Percentiles rank a stretch among this genome's conserved stretches.
phyloP scores from a whole-genome alignment of 1,140 invertebrate species.

The Pachyrhynchus sulphureomaculatus region DNA sequence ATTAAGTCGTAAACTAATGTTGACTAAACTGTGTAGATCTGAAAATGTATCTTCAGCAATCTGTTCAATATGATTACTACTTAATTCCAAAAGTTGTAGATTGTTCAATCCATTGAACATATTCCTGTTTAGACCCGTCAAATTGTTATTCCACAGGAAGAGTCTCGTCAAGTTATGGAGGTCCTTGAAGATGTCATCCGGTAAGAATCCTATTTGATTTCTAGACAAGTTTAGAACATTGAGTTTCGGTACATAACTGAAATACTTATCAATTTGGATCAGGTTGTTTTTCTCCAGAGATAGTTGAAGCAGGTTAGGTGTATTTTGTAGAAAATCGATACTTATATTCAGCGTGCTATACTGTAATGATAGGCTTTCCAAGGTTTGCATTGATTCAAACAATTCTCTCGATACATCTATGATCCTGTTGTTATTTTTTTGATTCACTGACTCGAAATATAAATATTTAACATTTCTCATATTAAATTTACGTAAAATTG shows the following conservation, averaged over 20 bases:
- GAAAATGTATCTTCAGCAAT: conserved; percentile 14
- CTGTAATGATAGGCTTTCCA: conserved; percentile 2
- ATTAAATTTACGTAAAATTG: conserved; percentile 4
- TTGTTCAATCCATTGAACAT: conserved; percentile 19
- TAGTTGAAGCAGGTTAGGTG: conserved; percentile 3
- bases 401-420: neutral
- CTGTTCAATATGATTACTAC: conserved; percentile 14
- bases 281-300: neutral
- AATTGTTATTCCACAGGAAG: conserved; percentile 25
- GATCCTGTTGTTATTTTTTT: neutral
- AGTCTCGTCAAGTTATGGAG: conserved; percentile 21
- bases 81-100: conserved; percentile 26
- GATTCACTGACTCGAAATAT: neutral
- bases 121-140: conserved; percentile 17
- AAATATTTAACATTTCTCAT: neutral
- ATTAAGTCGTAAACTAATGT: conserved; percentile 9
- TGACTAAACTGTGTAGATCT: neutral
- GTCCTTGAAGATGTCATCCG: conserved; percentile 15
- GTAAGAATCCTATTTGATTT: conserved; percentile 5
- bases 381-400: neutral
- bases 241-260: conserved; percentile 16
- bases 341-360: conserved; percentile 3
- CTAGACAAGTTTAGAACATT: neutral
- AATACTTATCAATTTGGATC: conserved; percentile 2
- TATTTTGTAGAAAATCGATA: conserved; percentile 10